These are phyloP conservation scores for Podocnemis expansa DNA, from an alignment of 2,113 vertebrate species.

Conservation along the genomic window DNA sequence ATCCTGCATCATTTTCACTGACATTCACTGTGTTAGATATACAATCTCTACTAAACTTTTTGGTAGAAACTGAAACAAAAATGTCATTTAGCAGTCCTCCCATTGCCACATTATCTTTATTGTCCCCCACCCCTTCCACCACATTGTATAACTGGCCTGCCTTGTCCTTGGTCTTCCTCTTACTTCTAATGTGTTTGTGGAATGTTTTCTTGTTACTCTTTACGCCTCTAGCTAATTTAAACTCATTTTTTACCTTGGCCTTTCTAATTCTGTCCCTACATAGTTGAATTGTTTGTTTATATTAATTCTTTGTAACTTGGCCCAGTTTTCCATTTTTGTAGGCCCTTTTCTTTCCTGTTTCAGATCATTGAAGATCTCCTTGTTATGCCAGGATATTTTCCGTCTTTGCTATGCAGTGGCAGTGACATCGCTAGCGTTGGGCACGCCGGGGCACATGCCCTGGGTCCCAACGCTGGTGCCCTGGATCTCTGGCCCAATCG, in stretches of 20 bases:
- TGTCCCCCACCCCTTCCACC: not conserved
- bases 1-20: not conserved
- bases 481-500: too few species aligned
- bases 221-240: not conserved
- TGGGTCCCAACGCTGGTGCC: too few species aligned
- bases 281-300: not conserved
- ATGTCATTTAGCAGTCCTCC: not conserved
- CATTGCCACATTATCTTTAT: not conserved
- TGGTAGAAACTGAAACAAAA: not conserved
- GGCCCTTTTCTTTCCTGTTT: not conserved
- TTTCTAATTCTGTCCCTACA: not conserved
- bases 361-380: not conserved
- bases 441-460: too few species aligned
- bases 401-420: too few species aligned
- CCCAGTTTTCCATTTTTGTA: not conserved
- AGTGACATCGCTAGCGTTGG: too few species aligned
- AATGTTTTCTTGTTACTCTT: not conserved
- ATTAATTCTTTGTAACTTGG: not conserved
- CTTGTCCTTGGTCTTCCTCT: not conserved
- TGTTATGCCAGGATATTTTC: not conserved
- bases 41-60: too few species aligned
- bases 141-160: not conserved
- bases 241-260: not conserved
- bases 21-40: not conserved
- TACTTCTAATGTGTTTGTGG: not conserved